Percentiles rank a stretch among this genome's conserved stretches.
phyloP scores from a whole-genome alignment of 2,797 vertebrate species.

The Eospalax fontanierii region DNA sequence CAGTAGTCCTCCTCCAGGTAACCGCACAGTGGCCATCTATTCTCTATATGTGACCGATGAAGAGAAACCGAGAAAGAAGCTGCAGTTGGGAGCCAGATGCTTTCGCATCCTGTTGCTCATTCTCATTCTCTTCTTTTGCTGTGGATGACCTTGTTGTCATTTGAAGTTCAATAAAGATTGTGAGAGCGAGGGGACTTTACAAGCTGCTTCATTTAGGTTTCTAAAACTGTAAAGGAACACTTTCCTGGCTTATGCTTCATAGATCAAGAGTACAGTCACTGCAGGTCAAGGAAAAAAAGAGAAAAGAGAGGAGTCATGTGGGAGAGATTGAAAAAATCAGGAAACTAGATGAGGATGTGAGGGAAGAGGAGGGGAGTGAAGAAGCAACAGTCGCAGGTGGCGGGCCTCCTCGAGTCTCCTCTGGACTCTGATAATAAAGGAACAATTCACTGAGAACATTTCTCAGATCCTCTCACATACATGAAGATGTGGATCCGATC shows the following conservation, averaged over 20 bases:
- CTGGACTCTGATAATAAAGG: neutral
- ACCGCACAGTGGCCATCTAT: neutral
- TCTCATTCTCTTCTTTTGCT: neutral
- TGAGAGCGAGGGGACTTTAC: constrained; percentile 17
- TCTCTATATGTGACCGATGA: neutral
- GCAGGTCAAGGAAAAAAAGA: neutral
- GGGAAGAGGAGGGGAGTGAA: neutral
- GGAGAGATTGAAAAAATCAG: neutral
- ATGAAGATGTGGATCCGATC: neutral
- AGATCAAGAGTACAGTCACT: neutral
- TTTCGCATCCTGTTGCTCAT: neutral
- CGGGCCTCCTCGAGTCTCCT: neutral
- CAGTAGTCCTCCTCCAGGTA: neutral
- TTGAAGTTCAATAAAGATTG: constrained; percentile 17
- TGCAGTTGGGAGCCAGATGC: neutral
- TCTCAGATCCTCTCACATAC: neutral
- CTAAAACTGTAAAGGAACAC: neutral
- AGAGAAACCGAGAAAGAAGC: neutral
- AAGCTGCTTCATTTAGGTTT: neutral
- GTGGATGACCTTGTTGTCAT: neutral
- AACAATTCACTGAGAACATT: neutral
- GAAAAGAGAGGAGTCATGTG: neutral
- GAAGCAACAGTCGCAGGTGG: neutral
- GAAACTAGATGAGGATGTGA: neutral
- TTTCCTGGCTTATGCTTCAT: neutral